Base-by-base conservation (phyloP, 2,797 vertebrate genomes). In the Lutjanus argentimaculatus region DNA sequence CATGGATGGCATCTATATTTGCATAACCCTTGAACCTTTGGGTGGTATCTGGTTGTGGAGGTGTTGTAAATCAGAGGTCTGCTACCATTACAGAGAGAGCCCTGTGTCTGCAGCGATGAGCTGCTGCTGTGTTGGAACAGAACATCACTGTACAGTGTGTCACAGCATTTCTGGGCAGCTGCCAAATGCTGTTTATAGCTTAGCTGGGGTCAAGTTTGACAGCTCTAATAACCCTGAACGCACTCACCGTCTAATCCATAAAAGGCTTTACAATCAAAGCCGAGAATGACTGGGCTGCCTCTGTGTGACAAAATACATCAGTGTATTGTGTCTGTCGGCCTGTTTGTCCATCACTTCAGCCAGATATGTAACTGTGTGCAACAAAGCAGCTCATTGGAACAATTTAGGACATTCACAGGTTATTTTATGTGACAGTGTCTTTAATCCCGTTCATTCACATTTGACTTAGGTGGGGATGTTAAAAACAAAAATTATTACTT, bases 121-220 rank as follows among this genome's bases (percentile, higher is more conserved):
- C 52, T 57, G 68, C 67, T 66, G 67, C 79, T 40, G 67, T 67
- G 82, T 22, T 74, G 75, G 64, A 81, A 78, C 65, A 80, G 73
- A 84, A 83, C 89, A 88, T 88, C 80, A 72, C 71, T 88, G 84
- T 82, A 88, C 89, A 83, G 76, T 85, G 89, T 93, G 89, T 90
- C 86, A 19, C 66, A 67, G 84, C 65, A 72, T 84, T 76, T 92
- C 62, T 94, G 92, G 89, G 76, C 14, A 2, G 51, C 79, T 83
- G 89, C 91, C 92, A 91, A 70, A 86, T 76, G 82, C 90, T 90
- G 90, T 92, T 93, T 91, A 92, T 94, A 93, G 91, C 87, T 90
- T 63, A 83, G 80, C 85, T 56, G 72, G 78, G 91, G 89, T 93
- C 93, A 89, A 74, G 89, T 90, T 92, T 93, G 93, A 92, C 92